phyloP scores from a whole-genome alignment of 2,888 invertebrate species.

The Phortica magna region DNA sequence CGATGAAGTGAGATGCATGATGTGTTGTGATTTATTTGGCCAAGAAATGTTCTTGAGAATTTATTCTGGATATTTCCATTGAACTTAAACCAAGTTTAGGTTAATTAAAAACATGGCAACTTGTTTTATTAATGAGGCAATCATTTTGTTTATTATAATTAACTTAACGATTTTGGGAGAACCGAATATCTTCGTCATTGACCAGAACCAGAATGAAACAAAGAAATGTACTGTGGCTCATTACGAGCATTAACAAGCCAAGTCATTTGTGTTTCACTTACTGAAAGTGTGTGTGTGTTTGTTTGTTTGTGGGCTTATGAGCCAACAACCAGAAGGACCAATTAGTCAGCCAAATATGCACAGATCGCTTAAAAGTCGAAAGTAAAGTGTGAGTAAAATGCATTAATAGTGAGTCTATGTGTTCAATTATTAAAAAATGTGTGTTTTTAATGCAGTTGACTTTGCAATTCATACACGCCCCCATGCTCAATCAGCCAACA shows the following conservation, averaged over 20 bases:
- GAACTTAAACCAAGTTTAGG: too few relatives aligned
- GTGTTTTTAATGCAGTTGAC: constrained; percentile 28
- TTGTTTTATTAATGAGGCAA: neutral
- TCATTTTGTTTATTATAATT: neutral
- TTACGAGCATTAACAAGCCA: constrained; percentile 12
- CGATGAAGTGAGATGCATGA: too few relatives aligned
- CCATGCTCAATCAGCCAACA: neutral
- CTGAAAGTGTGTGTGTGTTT: neutral
- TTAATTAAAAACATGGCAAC: too few relatives aligned
- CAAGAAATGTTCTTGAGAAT: too few relatives aligned
- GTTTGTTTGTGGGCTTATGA: neutral
- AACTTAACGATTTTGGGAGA: neutral
- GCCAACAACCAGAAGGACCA: constrained; percentile 17
- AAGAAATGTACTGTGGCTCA: constrained; percentile 18
- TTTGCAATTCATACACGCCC: neutral
- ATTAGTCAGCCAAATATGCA: constrained; percentile 23
- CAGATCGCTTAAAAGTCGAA: neutral
- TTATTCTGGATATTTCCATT: too few relatives aligned
- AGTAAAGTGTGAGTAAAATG: neutral
- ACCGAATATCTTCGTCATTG: constrained; percentile 8
- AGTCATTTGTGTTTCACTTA: neutral
- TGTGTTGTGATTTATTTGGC: too few relatives aligned
- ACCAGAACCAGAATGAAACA: constrained; percentile 17
- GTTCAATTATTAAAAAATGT: constrained; percentile 23
- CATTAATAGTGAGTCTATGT: constrained; percentile 19